phyloP scores from a whole-genome alignment of 1,140 invertebrate genomes.

The Protaetia brevitarsis region DNA sequence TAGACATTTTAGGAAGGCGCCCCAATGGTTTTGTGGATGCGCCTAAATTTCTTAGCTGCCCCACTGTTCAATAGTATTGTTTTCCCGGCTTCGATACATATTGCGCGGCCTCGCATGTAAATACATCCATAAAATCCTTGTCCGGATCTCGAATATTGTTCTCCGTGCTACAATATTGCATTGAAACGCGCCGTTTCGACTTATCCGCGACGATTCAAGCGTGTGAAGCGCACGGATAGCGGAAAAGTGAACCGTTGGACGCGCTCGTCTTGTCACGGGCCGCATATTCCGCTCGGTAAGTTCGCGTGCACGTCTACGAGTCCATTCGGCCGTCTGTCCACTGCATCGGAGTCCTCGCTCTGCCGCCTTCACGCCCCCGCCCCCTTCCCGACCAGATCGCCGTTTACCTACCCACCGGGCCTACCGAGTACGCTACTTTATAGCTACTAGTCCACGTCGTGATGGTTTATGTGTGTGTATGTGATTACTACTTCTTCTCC shows the following conservation, averaged over 20 bases:
- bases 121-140: too few relatives aligned
- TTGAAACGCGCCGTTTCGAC: too few relatives aligned
- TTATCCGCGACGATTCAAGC: slow-evolving; percentile 17
- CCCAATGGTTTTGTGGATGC: too few relatives aligned
- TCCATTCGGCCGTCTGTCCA: slow-evolving; percentile 22
- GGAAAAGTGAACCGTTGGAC: slow-evolving; percentile 24
- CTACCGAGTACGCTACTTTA: slow-evolving; percentile 26
- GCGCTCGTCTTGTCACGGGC: slow-evolving; percentile 24
- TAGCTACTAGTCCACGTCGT: slow-evolving; percentile 25
- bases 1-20: too few relatives aligned
- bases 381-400: background rate
- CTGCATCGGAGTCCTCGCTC: slow-evolving; percentile 2
- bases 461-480: slow-evolving; percentile 22
- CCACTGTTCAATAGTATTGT: too few relatives aligned
- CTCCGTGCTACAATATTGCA: too few relatives aligned
- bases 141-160: too few relatives aligned
- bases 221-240: slow-evolving; percentile 10
- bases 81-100: too few relatives aligned
- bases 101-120: too few relatives aligned
- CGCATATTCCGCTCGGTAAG: slow-evolving; percentile 1
- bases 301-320: slow-evolving; percentile 24
- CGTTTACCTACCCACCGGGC: background rate
- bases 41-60: too few relatives aligned
- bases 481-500: slow-evolving; percentile 8
- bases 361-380: background rate